Evolutionary conservation across 2,113 vertebrate genomes (phyloP), one percentile per base, ranked within the genome.

Genomic region (Ophthalmolycus amberensis): DNA sequence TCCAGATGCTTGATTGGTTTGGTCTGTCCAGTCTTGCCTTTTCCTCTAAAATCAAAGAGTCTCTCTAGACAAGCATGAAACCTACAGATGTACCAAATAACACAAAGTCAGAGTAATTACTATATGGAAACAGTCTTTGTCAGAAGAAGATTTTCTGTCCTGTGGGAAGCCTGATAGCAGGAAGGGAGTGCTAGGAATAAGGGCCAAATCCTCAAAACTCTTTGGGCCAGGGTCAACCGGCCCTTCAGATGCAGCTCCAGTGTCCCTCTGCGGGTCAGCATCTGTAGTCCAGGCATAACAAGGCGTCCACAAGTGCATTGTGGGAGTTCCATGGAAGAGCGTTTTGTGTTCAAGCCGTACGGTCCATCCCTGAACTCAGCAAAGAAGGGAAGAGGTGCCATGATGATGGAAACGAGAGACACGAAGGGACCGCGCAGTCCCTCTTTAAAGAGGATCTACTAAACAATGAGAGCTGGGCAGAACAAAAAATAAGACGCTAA

Each of bases 261-360:
- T 78, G 88, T 91, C 86, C 72, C 73, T 71, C 80, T 76, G 77
- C 7, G 64, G 71, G 84, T 85, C 75, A 48, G 80, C 86, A 77
- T 88, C 86, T 85, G 81, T 76, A 70, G 85, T 89, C 81, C 88
- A 76, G 84, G 87, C 84, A 76, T 88, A 78, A 90, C 88, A 83
- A 91, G 89, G 84, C 82, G 2, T 83, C 90, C 85, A 85, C 88
- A 90, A 90, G 87, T 90, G 91, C 91, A 90, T 91, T 92, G 90
- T 90, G 90, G 89, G 87, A 74, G 78, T 92, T 88, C 87, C 83
- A 85, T 92, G 93, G 93, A 93, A 93, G 92, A 93, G 91, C 91
- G 20, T 90, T 90, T 90, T 87, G 89, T 91, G 88, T 94, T 91
- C 83, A 90, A 92, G 91, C 91, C 79, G 87, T 90, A 88, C 77